Percentiles rank a stretch among this genome's conserved stretches.
Evolutionary conservation across 2,888 invertebrate genomes (phyloP).

Genomic region (Chromoteleia sp.): DNA sequence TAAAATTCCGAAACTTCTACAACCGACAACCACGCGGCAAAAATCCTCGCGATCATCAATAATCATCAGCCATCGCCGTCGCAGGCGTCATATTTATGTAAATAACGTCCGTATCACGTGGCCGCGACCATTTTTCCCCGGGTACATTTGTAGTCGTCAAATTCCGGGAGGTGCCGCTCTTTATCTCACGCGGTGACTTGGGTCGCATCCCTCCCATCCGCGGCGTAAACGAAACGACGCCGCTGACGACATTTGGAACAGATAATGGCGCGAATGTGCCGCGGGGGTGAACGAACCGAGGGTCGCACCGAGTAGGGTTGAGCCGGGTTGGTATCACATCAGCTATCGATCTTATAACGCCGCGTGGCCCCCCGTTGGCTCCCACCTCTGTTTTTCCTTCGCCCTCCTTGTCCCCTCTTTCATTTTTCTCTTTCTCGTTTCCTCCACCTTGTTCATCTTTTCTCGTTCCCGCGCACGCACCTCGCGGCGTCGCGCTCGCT

Average conservation of each 20-base stretch:
- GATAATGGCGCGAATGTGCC: conserved; percentile 84
- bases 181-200: conserved; percentile 18
- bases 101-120: conserved; percentile 16
- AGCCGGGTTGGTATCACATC: conserved; percentile 83
- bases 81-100: conserved; percentile 15
- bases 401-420: conserved; percentile 70
- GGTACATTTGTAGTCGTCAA: conserved; percentile 40
- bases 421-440: conserved; percentile 70
- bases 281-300: conserved; percentile 85
- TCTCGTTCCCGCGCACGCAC: conserved; percentile 58
- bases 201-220: conserved; percentile 53
- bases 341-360: conserved; percentile 85
- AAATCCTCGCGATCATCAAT: conserved; percentile 1
- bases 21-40: no score
- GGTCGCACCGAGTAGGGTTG: conserved; percentile 77
- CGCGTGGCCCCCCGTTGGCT: conserved; percentile 81
- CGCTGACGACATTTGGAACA: conserved; percentile 84
- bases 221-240: conserved; percentile 84
- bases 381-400: conserved; percentile 74
- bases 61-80: background rate
- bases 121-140: conserved; percentile 28
- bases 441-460: conserved; percentile 57
- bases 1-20: no score
- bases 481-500: conserved; percentile 26
- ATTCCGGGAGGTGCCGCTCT: conserved; percentile 46